These are phyloP conservation scores for Tribolium castaneum DNA, from an alignment of 1,140 invertebrate genomes.

Conservation along the genomic window DNA sequence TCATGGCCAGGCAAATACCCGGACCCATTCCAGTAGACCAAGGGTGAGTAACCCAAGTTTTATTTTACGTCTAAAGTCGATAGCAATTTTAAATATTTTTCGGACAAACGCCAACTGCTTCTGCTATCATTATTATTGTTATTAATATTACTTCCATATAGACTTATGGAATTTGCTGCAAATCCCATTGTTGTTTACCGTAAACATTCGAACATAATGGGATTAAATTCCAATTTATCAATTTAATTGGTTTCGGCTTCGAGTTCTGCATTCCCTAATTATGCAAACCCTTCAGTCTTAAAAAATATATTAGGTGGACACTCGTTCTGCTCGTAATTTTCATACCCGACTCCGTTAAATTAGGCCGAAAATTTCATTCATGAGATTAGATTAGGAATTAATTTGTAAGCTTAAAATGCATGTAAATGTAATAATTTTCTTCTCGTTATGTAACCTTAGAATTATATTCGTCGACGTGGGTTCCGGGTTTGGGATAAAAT, in stretches of 20 bases:
- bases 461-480: neutral
- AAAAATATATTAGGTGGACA: neutral
- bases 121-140: slow-evolving; percentile 10
- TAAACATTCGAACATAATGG: slow-evolving; percentile 24
- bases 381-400: slow-evolving; percentile 7
- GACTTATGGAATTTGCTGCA: neutral
- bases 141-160: neutral
- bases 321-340: neutral
- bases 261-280: neutral
- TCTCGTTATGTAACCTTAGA: neutral
- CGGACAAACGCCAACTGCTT: neutral
- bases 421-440: neutral
- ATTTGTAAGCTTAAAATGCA: neutral
- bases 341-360: neutral
- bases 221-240: slow-evolving; percentile 35
- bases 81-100: no score
- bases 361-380: neutral
- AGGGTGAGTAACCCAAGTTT: slow-evolving; percentile 69
- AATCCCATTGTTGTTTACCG: slow-evolving; percentile 18
- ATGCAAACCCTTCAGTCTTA: neutral
- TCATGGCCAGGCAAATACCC: slow-evolving; percentile 72
- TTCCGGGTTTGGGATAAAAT: neutral
- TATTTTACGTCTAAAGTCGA: neutral
- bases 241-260: slow-evolving; percentile 14
- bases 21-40: slow-evolving; percentile 78